Conservation (phyloP, 2,888 invertebrate genomes). For the Thymelicus sylvestris region DNA sequence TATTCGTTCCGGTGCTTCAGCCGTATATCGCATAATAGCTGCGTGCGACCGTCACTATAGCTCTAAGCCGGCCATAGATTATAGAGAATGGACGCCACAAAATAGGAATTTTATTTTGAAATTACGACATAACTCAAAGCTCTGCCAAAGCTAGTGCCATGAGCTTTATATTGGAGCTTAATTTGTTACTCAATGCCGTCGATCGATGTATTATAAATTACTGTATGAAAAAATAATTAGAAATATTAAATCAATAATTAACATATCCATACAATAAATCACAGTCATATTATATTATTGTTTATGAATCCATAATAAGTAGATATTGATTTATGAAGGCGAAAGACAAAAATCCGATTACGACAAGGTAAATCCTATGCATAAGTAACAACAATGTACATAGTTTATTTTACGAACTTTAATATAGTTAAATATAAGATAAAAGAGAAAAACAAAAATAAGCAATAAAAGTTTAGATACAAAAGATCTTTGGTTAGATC, state of each 20-base stretch:
- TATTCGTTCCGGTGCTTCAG: slow-evolving; percentile 44
- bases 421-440: no score
- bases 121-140: slow-evolving; percentile 34
- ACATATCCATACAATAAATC: no score
- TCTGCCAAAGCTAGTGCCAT: slow-evolving; percentile 4
- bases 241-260: neutral
- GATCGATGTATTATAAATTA: slow-evolving; percentile 24
- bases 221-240: slow-evolving; percentile 8
- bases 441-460: no score
- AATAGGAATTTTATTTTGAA: slow-evolving; percentile 37
- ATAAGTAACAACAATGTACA: no score
- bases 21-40: slow-evolving; percentile 32
- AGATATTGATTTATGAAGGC: no score
- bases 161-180: slow-evolving; percentile 25
- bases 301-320: no score
- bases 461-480: no score
- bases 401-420: no score
- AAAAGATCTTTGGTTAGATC: no score
- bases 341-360: no score
- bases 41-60: slow-evolving; percentile 35
- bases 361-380: no score
- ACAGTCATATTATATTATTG: no score
- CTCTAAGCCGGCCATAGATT: slow-evolving; percentile 34
- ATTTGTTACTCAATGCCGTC: slow-evolving; percentile 26
- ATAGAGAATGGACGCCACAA: slow-evolving; percentile 33